These are phyloP conservation scores for Acronicta alni DNA, from an alignment of 2,888 invertebrate species.

Conservation along the genomic window DNA sequence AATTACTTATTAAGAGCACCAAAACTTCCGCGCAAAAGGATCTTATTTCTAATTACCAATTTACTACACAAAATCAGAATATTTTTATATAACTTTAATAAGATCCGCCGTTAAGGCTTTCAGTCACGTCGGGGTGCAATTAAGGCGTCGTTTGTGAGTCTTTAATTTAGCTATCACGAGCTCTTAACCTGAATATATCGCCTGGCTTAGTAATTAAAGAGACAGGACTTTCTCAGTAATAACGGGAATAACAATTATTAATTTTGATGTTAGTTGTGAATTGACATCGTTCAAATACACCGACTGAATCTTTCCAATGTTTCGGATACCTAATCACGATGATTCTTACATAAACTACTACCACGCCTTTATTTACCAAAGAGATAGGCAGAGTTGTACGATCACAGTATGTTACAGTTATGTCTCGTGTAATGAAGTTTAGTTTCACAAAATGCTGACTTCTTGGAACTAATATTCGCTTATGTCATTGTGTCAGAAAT, in stretches of 20 bases:
- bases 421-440: too few relatives aligned
- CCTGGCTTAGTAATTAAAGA: slow-evolving; percentile 72
- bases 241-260: slow-evolving; percentile 1
- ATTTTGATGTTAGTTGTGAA: slow-evolving; percentile 1
- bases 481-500: too few relatives aligned
- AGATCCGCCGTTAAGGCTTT: slow-evolving; percentile 61
- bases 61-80: slow-evolving; percentile 52
- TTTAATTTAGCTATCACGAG: slow-evolving; percentile 81
- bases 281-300: too few relatives aligned
- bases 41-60: slow-evolving; percentile 39
- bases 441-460: too few relatives aligned
- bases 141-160: slow-evolving; percentile 73
- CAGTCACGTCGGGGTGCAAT: slow-evolving; percentile 73
- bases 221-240: slow-evolving; percentile 45
- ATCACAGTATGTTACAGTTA: too few relatives aligned
- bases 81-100: slow-evolving; percentile 55
- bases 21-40: background rate
- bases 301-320: too few relatives aligned
- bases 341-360: too few relatives aligned
- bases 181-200: slow-evolving; percentile 79
- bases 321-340: too few relatives aligned
- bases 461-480: too few relatives aligned
- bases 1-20: background rate
- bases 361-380: too few relatives aligned
- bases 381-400: too few relatives aligned